These are phyloP conservation scores for Zophobas morio DNA, from an alignment of 1,140 invertebrate genomes.

Conservation along the genomic window DNA sequence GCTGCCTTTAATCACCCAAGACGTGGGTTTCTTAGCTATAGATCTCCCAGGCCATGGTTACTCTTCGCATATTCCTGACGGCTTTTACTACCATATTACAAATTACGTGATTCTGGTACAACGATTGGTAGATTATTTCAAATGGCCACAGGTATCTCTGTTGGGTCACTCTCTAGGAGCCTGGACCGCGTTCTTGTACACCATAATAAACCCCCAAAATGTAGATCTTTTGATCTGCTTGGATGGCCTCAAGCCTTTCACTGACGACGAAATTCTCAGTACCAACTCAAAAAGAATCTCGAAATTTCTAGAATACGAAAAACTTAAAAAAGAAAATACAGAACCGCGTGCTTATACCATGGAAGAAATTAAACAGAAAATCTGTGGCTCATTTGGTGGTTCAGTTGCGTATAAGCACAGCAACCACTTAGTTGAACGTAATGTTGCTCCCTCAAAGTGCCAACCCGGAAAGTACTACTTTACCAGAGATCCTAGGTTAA, in stretches of 20 bases:
- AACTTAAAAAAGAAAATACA: conserved; percentile 63
- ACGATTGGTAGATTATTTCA: conserved; percentile 70
- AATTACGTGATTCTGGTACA: conserved; percentile 63
- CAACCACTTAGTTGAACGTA: conserved; percentile 72
- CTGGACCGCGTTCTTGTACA: conserved; percentile 73
- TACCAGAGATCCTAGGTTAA: conserved; percentile 67
- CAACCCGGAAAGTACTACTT: conserved; percentile 75
- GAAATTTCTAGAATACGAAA: conserved; percentile 68
- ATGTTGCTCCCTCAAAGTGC: conserved; percentile 69
- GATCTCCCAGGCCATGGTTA: conserved; percentile 81
- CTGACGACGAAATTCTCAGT: conserved; percentile 55
- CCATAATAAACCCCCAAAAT: conserved; percentile 73
- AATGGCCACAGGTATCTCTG: conserved; percentile 78
- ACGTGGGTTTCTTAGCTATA: conserved; percentile 75
- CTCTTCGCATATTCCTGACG: conserved; percentile 77
- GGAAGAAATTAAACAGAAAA: conserved; percentile 69
- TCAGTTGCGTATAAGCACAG: conserved; percentile 56
- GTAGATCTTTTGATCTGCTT: conserved; percentile 75
- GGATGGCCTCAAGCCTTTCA: conserved; percentile 72
- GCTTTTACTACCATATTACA: conserved; percentile 73
- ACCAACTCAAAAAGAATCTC: conserved; percentile 66
- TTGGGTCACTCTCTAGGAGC: conserved; percentile 79
- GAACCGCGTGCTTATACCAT: conserved; percentile 75
- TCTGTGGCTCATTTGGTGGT: conserved; percentile 52
- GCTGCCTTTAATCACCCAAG: conserved; percentile 72